Conservation (phyloP, 2,113 vertebrate species). For the Crotalus horridus region DNA sequence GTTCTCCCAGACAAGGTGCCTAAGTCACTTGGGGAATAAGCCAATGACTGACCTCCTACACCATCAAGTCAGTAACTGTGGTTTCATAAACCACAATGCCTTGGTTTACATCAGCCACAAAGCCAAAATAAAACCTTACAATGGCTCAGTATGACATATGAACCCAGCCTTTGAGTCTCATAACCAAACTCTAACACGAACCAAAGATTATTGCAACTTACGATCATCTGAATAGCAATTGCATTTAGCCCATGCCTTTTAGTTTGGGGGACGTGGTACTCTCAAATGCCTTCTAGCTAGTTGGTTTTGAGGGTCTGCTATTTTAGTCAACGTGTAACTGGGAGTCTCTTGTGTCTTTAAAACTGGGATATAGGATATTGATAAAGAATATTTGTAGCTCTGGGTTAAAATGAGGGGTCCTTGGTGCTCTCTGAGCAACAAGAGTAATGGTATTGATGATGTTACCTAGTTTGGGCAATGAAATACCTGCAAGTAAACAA, state of each 20-base stretch:
- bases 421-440: too few relatives aligned
- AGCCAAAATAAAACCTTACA: not conserved
- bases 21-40: not conserved
- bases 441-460: too few relatives aligned
- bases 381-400: too few relatives aligned
- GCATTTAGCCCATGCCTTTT: not conserved
- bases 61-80: not conserved
- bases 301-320: too few relatives aligned
- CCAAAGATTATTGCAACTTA: not conserved
- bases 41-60: not conserved
- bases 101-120: not conserved
- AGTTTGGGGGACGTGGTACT: not conserved
- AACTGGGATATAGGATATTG: not conserved
- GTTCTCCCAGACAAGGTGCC: not conserved
- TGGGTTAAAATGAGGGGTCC: too few relatives aligned
- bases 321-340: too few relatives aligned
- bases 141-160: not conserved
- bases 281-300: not conserved
- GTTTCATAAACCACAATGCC: not conserved
- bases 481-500: too few relatives aligned
- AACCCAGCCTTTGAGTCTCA: not conserved
- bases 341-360: not conserved
- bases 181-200: not conserved
- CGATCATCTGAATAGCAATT: not conserved
- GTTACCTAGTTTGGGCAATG: too few relatives aligned